A percentile compares a stretch with the other conserved stretches of the same genome.
These are phyloP conservation scores for Columba janthina DNA, from an alignment of 2,113 vertebrate species.

Conservation along the genomic window DNA sequence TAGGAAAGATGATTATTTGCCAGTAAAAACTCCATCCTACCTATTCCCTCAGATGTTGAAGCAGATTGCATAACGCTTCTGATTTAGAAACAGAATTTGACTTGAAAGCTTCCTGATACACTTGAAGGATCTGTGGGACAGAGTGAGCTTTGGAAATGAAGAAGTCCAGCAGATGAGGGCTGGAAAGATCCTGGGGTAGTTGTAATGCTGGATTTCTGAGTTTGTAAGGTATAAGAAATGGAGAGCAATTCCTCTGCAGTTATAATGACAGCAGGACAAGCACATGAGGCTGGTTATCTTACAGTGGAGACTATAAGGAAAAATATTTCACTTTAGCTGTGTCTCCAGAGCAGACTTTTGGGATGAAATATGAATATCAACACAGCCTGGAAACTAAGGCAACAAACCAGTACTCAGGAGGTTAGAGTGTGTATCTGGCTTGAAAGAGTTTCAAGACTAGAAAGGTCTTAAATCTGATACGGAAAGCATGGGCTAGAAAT, in stretches of 20 bases:
- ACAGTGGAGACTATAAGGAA: background rate
- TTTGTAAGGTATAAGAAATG: background rate
- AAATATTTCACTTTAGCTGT: background rate
- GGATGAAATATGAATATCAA: background rate
- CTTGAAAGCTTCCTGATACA: background rate
- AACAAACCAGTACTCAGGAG: background rate
- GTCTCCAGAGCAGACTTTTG: background rate
- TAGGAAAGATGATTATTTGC: background rate
- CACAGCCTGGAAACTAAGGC: background rate
- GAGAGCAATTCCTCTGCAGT: too few species aligned
- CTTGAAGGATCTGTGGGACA: background rate
- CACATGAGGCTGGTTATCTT: background rate
- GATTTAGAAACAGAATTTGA: background rate
- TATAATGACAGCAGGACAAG: background rate
- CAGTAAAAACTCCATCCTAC: background rate
- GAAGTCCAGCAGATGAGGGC: background rate
- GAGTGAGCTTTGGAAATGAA: background rate
- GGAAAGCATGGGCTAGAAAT: background rate
- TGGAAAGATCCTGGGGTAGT: background rate
- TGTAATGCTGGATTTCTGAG: background rate
- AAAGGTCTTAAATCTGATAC: background rate
- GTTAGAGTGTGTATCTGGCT: background rate
- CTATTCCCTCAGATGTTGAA: background rate
- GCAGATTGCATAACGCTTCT: background rate
- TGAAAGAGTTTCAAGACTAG: background rate